Conservation (phyloP, 1,140 invertebrate genomes). For the Rhopalosiphum maidis region DNA sequence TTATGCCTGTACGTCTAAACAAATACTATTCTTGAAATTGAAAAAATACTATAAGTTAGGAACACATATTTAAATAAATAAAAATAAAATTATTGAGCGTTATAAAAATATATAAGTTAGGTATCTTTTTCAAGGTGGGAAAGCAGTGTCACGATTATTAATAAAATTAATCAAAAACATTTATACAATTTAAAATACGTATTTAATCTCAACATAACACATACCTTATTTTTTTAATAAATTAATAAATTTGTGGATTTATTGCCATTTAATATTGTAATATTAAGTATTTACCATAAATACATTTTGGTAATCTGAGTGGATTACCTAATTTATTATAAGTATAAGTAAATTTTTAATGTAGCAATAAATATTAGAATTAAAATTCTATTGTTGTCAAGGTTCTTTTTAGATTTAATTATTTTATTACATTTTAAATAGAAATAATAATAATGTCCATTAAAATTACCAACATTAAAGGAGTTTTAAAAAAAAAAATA, state of each 20-base stretch:
- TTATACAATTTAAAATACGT: neutral
- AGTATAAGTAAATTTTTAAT: neutral
- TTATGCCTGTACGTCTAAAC: neutral
- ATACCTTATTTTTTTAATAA: neutral
- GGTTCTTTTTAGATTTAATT: neutral
- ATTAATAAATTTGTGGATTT: neutral
- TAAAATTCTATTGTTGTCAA: neutral
- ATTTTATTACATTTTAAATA: neutral
- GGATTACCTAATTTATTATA: neutral
- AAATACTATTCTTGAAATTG: neutral
- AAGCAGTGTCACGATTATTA: neutral
- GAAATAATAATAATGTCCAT: neutral
- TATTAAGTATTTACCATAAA: neutral
- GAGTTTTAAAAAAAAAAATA: neutral
- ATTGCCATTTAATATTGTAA: neutral
- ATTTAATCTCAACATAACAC: neutral
- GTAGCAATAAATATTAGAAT: neutral
- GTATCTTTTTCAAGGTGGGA: neutral
- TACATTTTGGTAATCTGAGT: neutral
- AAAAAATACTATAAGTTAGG: neutral
- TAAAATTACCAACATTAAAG: neutral
- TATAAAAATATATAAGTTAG: conserved; percentile 22
- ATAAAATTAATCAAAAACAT: neutral
- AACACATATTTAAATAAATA: neutral
- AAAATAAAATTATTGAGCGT: conserved; percentile 1